Base-by-base conservation (phyloP, 2,888 invertebrate species). In the Noctuana brunneofusca region DNA sequence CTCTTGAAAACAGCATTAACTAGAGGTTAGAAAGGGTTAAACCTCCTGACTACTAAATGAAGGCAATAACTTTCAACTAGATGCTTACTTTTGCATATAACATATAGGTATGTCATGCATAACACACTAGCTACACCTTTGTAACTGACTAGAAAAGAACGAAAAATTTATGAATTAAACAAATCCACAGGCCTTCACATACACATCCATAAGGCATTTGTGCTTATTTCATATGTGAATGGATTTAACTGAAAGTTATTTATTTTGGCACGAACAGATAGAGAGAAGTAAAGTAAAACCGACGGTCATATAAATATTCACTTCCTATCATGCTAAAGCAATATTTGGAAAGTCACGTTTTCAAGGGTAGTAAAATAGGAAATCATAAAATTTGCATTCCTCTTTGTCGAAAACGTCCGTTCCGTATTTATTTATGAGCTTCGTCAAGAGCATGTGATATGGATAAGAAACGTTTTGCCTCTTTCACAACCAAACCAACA, bases 341-440 rank as follows among this genome's bases (percentile, higher is more conserved):
- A 73, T 74, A 73, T 78, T 76, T 74, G 68, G 71, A 80, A 79
- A 81, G 79, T 76, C 77, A 79, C 76, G 71, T 78, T 74, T 79
- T 78, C 81, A 84, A 82, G 81, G 82, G 72, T 76, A 78, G 60
- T 69, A 72, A 70, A 71, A 78, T 38, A 76, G 76, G 74, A 72
- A 77, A 78, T 78, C 71, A 64, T 72, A 67, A 73, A 74, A 72
- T 76, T 76, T 71, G 75, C 75, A 75, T 76, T 75, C 66, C 59
- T 66, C 65, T 64, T 35, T 63, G 58, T 52, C 58, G 56, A 58
- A 66, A 64, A 58, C 69, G 67, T 54, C 69, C 69, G 69, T 83
- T 81, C 80, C 79, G 78, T 81, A 72, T 84, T 79, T 83, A 75
- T 75, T 76, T 76, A 74, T 65, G 71, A 76, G 75, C 79, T 81